Evolutionary conservation across 2,888 invertebrate species (phyloP), one percentile per base, ranked within the genome.

Genomic region (Acrobasis repandana): DNA sequence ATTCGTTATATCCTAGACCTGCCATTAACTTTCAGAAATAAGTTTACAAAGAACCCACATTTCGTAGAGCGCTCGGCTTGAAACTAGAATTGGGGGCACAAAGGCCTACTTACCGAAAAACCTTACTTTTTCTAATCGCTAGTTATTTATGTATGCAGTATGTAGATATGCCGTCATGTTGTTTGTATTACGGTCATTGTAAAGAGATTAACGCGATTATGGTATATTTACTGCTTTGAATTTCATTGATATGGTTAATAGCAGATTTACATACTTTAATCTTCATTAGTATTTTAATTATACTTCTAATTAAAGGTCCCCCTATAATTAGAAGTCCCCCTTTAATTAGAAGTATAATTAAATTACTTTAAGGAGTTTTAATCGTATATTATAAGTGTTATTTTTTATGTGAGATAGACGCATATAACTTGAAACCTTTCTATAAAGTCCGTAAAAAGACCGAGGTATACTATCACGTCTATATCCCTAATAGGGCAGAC

Each of bases 61-160:
- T 52, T 16, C 16, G 34, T 36, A 9, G n/a, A 36, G 63, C 50
- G 58, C 63, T 69, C 67, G 65, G 62, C 62, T 60, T 47, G 28
- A 63, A 64, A 63, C 63, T 65, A 57, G 60, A 61, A 58, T 60
- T 36, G 18, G 36, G 50, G 64, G 15, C 57, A 59, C 47, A 60
- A 61, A 64, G 58, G 52, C 64, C 61, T 57, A 60, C 62, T 64
- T 68, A 65, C 36, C 52, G 48, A 54, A 60, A 60, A 54, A 20
- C 20, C 16, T 10, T n/a, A 15, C 36, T 52, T 20, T 38, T 54
- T 54, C 36, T 20, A 16, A 11, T 28, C 28, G 28, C 14, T 65
- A 59, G 61, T 66, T 65, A 69, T 71, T 72, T 54, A 70, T 68
- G 65, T 63, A 65, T 68, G 70, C 36, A 38, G 52, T 54, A 54